Evolutionary conservation across 2,888 invertebrate species (phyloP), one percentile per base, ranked within the genome.

Genomic region (Ormyrus nitidulus): DNA sequence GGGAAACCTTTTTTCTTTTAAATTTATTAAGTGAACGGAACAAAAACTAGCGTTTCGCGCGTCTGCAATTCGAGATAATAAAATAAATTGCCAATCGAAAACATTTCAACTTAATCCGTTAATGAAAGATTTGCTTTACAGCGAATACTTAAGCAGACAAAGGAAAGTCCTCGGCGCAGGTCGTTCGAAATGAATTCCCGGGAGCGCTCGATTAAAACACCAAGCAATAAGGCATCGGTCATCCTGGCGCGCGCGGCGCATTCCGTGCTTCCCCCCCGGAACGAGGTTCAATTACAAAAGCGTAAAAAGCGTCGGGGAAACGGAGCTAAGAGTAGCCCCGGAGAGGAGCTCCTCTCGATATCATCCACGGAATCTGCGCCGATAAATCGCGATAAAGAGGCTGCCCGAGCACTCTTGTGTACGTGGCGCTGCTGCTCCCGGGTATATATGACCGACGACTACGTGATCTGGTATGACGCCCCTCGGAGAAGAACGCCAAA

Each of bases 301-400:
- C 19, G 19, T 48, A 49, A 71, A 10, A 48, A 49, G 0, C 19
- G 58, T n/a, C 8, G 3, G 53, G 13, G 11, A 56, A 44, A 13
- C 9, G 61, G 46, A 46, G 44, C 19, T 19, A 19, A 19, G 19
- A 19, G 19, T 19, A 19, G 19, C 19, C 19, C 19, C 19, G 19
- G 19, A 1, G 19, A 19, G 19, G 19, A 19, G 19, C 19, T 19
- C 19, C 19, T 19, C 19, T 19, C 61, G 65, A 65, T 65, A 62
- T 77, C 13, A 74, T 73, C 61, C 61, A 61, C n/a, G 70, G 65
- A 69, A 77, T 77, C 49, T 59, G 34, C 51, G 49, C 59, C 53
- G 77, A 80, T 80, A 77, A 74, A 80, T 77, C 77, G 73, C 34
- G 53, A 80, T 80, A 80, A 77, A 74, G 51, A 64, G 53, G 49